phyloP scores from a whole-genome alignment of 2,888 invertebrate species.

The Drosophila incognita region DNA sequence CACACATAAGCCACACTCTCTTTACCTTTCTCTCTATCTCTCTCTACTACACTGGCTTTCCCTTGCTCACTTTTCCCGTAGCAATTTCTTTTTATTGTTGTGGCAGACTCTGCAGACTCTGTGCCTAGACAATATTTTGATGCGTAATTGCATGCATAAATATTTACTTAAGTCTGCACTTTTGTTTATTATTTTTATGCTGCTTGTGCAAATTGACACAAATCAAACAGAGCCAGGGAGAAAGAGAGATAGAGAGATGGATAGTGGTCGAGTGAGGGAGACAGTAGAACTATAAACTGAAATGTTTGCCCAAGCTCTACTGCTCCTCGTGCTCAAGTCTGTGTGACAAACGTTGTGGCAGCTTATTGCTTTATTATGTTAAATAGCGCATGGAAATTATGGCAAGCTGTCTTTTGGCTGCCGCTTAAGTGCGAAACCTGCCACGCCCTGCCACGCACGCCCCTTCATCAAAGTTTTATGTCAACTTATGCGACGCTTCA shows the following conservation, averaged over 20 bases:
- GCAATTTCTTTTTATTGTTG: constrained; percentile 1
- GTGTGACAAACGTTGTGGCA: constrained; percentile 50
- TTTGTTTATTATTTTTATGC: constrained; percentile 59
- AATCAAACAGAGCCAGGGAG: constrained; percentile 24
- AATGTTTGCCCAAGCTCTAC: constrained; percentile 44
- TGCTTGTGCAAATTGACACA: constrained; percentile 60
- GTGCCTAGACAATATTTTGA: constrained; percentile 45
- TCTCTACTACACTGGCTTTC: constrained; percentile 6
- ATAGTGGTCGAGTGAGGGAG: neutral
- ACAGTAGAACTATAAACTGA: constrained; percentile 19
- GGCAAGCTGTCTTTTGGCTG: constrained; percentile 64
- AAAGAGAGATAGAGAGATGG: constrained; percentile 3
- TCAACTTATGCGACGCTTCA: constrained; percentile 42
- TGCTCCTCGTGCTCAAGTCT: constrained; percentile 2
- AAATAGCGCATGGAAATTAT: constrained; percentile 78
- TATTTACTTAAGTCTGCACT: constrained; percentile 64
- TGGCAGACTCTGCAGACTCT: constrained; percentile 4
- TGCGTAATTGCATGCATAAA: constrained; percentile 65
- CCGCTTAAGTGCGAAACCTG: constrained; percentile 37
- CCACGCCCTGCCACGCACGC: constrained; percentile 40
- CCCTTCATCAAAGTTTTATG: constrained; percentile 42
- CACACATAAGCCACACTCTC: constrained; percentile 4
- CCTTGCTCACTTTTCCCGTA: constrained; percentile 15
- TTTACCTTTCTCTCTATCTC: too few species aligned
- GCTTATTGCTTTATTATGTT: constrained; percentile 78